Conservation (phyloP, 2,888 invertebrate species). For the Cataglyphis rosenhaueri region DNA sequence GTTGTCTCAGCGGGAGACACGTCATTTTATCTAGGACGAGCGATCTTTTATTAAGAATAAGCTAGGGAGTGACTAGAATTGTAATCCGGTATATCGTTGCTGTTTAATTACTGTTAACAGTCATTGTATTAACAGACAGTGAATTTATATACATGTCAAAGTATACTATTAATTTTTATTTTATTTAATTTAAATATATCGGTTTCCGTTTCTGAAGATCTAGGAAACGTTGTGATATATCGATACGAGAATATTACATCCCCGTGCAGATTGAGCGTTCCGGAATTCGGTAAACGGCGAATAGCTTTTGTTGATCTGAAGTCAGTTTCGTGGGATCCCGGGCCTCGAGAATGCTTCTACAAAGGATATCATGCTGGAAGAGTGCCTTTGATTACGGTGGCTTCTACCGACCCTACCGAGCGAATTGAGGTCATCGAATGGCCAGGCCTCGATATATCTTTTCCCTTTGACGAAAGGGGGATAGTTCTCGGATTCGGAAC, state of each 20-base stretch:
- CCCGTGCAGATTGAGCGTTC: background rate
- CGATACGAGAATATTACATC: background rate
- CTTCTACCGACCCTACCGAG: background rate
- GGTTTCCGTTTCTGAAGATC: background rate
- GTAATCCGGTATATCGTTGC: background rate
- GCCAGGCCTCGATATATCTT: constrained; percentile 25
- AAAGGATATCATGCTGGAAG: constrained; percentile 47
- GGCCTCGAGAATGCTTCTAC: constrained; percentile 20
- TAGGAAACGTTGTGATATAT: constrained; percentile 2
- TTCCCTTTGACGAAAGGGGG: constrained; percentile 26
- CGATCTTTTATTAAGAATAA: constrained; percentile 47
- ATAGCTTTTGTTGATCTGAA: constrained; percentile 48
- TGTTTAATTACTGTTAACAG: background rate
- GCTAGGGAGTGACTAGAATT: constrained; percentile 10
- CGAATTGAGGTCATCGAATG: constrained; percentile 47
- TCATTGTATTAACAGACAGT: background rate
- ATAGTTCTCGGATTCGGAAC: constrained; percentile 15
- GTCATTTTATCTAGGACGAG: constrained; percentile 38
- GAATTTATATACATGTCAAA: background rate
- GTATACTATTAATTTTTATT: background rate
- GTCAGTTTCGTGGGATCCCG: constrained; percentile 43
- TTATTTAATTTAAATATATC: background rate
- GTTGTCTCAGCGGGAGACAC: constrained; percentile 41
- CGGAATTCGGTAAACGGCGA: background rate
- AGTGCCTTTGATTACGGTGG: constrained; percentile 45